Evolutionary conservation across 2,888 invertebrate species (phyloP).

Genomic region (Apeira syringaria): DNA sequence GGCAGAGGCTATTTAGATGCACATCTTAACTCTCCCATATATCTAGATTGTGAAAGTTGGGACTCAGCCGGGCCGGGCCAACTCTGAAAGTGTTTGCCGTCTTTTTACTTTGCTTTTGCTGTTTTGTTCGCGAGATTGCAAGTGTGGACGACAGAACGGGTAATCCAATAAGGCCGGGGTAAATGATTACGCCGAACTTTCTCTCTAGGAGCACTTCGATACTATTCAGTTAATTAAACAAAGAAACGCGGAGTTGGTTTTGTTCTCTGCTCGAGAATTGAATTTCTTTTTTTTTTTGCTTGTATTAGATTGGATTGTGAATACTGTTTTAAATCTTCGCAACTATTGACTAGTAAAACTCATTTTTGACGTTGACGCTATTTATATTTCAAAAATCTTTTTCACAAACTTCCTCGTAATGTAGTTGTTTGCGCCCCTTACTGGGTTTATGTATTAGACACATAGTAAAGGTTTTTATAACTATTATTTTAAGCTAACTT

Average conservation of each 20-base stretch:
- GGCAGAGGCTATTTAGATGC: slow-evolving; percentile 82
- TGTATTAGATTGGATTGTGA: too few species aligned
- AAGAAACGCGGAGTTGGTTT: slow-evolving; percentile 18
- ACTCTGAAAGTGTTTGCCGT: slow-evolving; percentile 56
- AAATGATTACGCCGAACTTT: slow-evolving; percentile 43
- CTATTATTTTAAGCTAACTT: too few species aligned
- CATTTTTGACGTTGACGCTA: too few species aligned
- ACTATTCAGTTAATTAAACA: slow-evolving; percentile 53
- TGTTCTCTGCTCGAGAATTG: slow-evolving; percentile 9
- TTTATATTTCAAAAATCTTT: too few species aligned
- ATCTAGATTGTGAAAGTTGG: slow-evolving; percentile 76
- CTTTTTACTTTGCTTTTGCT: slow-evolving; percentile 12
- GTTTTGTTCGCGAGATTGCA: slow-evolving; percentile 36
- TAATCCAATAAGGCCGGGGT: slow-evolving; percentile 56
- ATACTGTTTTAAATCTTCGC: too few species aligned
- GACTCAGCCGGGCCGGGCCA: slow-evolving; percentile 43
- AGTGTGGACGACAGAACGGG: slow-evolving; percentile 45
- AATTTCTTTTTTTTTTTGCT: too few species aligned
- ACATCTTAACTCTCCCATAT: slow-evolving; percentile 81
- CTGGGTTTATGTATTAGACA: too few species aligned
- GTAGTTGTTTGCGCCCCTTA: too few species aligned
- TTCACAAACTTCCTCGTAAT: too few species aligned
- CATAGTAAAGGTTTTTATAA: too few species aligned
- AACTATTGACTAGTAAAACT: too few species aligned
- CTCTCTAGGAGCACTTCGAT: slow-evolving; percentile 39